Conservation (phyloP, 92 coral and sea anemone genomes). For the Umimayanthus chanpuru region DNA sequence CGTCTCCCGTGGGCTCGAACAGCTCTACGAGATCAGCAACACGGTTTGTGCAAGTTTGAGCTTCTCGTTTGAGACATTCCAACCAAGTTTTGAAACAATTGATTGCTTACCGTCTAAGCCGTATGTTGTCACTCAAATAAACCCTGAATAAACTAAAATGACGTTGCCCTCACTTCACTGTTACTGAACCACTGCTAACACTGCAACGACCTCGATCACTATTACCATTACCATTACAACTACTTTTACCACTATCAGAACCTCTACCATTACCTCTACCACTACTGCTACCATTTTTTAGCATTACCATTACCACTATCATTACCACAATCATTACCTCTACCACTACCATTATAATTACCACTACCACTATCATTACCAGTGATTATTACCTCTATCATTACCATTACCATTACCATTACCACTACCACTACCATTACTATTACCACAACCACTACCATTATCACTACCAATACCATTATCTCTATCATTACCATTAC, state of each 20-base stretch:
- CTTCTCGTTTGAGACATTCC: not conserved
- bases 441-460: not conserved
- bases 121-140: no score
- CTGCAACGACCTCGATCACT: not conserved
- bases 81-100: not conserved
- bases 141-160: no score
- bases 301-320: not conserved
- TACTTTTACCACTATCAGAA: no score
- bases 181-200: not conserved
- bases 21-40: constrained; percentile 46
- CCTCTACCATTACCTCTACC: no score
- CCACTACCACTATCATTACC: not conserved
- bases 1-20: constrained; percentile 65
- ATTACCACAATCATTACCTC: not conserved
- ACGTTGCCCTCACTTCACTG: no score
- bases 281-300: no score
- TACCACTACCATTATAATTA: not conserved
- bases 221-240: no score
- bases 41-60: not conserved
- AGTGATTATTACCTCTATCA: not conserved
- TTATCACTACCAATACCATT: not conserved
- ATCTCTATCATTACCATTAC: not conserved
- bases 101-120: no score
- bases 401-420: not conserved
- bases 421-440: not conserved